These are phyloP conservation scores for Drosophila suboccidentalis DNA, from an alignment of 2,888 invertebrate species.

Conservation along the genomic window DNA sequence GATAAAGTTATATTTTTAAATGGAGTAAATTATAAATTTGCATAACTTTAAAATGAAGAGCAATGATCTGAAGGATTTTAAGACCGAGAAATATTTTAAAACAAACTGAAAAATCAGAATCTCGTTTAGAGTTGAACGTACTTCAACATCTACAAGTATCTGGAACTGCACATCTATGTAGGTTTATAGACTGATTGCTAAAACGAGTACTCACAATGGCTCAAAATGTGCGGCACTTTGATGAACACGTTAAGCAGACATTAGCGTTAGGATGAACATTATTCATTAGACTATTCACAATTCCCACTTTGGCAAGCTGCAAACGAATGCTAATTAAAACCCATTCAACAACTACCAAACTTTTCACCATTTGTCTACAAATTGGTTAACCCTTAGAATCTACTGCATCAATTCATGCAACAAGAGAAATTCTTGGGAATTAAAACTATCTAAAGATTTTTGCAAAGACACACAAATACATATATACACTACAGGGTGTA, in stretches of 20 bases:
- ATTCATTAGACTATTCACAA: slow-evolving; percentile 36
- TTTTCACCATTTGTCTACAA: slow-evolving; percentile 2
- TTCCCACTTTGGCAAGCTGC: slow-evolving; percentile 19
- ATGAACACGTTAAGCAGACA: slow-evolving; percentile 25
- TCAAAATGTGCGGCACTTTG: slow-evolving; percentile 18
- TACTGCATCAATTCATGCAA: not conserved
- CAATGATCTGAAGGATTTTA: not conserved
- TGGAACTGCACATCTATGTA: not conserved
- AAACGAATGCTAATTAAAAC: slow-evolving; percentile 36
- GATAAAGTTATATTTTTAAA: not conserved
- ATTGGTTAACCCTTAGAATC: not conserved
- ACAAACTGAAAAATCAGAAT: not conserved
- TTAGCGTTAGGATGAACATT: slow-evolving; percentile 27
- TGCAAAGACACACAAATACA: not conserved
- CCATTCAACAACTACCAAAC: slow-evolving; percentile 17
- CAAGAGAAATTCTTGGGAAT: not conserved
- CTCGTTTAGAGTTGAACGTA: slow-evolving; percentile 1
- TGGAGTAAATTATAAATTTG: too few species aligned
- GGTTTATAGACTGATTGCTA: slow-evolving; percentile 10
- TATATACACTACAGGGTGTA: not conserved
- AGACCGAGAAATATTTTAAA: not conserved
- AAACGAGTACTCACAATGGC: slow-evolving; percentile 10
- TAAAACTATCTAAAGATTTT: not conserved
- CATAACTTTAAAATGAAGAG: too few species aligned
- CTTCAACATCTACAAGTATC: not conserved